Percentiles rank a stretch among this genome's conserved stretches.
Conservation (phyloP, 2,888 invertebrate species). For the Leptinotarsa rubiginosa region DNA sequence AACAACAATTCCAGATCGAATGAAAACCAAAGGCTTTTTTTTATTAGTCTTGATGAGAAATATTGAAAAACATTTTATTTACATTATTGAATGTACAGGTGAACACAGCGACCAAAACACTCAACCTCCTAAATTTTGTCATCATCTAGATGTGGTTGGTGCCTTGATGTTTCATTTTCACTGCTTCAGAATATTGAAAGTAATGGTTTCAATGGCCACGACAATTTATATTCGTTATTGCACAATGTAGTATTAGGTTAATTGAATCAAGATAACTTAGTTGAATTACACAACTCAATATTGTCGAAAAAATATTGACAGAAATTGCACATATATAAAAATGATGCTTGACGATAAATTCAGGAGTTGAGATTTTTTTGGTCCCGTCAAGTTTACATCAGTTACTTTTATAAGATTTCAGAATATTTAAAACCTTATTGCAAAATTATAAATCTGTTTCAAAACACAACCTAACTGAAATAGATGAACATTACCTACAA, state of each 20-base stretch:
- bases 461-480: constrained; percentile 31
- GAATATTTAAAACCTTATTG: constrained; percentile 30
- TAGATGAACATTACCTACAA: constrained; percentile 36
- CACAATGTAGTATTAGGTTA: too few relatives aligned
- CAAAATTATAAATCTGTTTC: constrained; percentile 14
- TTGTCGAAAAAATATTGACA: not conserved
- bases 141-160: not conserved
- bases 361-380: constrained; percentile 29
- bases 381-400: constrained; percentile 33
- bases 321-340: not conserved
- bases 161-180: too few relatives aligned
- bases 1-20: constrained; percentile 49
- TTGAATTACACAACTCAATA: too few relatives aligned
- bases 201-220: not conserved
- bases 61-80: constrained; percentile 51
- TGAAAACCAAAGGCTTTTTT: constrained; percentile 53
- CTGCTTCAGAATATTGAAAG: too few relatives aligned
- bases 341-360: not conserved
- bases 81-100: constrained; percentile 62
- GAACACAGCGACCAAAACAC: constrained; percentile 46
- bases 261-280: too few relatives aligned
- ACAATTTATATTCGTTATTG: too few relatives aligned
- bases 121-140: constrained; percentile 1
- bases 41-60: constrained; percentile 40
- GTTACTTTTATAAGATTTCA: constrained; percentile 32